Conservation (phyloP, 2,888 invertebrate species). For the Hydraecia micacea region DNA sequence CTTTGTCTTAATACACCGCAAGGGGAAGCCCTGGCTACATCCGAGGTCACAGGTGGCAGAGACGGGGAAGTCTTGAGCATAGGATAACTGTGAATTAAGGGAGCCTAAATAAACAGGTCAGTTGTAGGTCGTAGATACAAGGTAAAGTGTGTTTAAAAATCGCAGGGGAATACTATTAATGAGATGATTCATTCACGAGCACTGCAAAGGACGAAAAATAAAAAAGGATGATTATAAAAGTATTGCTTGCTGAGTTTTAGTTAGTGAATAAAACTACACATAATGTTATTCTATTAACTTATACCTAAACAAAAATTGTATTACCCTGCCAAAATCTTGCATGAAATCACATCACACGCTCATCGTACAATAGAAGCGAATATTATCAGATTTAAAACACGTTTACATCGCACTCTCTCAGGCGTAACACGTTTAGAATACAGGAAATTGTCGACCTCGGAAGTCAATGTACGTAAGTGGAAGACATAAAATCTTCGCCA, state of each 20-base stretch:
- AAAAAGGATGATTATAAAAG: not conserved
- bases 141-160: not conserved
- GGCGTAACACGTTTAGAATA: slow-evolving; percentile 77
- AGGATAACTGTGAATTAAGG: slow-evolving; percentile 53
- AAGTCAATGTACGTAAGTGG: slow-evolving; percentile 85
- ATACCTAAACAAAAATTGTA: not conserved
- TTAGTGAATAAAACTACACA: not conserved
- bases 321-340: not conserved
- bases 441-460: slow-evolving; percentile 79
- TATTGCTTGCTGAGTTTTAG: not conserved
- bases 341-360: not conserved
- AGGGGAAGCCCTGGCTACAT: slow-evolving; percentile 29
- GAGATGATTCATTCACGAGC: not conserved
- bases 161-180: too few species aligned
- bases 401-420: slow-evolving; percentile 62
- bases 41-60: slow-evolving; percentile 55
- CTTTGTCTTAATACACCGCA: slow-evolving; percentile 50
- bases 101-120: slow-evolving; percentile 35
- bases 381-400: slow-evolving; percentile 59
- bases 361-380: slow-evolving; percentile 18
- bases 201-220: not conserved
- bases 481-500: slow-evolving; percentile 83
- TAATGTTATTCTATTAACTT: not conserved
- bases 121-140: not conserved
- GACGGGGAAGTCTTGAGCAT: slow-evolving; percentile 28